Conservation (phyloP, 2,888 invertebrate species). For the Hirtodrosophila duncani region DNA sequence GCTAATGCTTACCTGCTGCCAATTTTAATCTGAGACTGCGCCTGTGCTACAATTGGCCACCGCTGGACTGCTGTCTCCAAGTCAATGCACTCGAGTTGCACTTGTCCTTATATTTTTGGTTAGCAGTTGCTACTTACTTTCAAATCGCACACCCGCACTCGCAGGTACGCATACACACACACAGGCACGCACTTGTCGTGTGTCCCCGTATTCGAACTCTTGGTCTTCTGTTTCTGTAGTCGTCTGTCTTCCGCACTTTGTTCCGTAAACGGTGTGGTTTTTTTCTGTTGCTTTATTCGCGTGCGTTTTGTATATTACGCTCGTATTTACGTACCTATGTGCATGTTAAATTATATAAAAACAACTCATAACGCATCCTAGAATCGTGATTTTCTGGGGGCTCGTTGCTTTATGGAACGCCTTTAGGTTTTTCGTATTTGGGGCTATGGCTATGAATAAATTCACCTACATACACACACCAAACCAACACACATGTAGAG, state of each 20-base stretch:
- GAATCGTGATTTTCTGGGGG: slow-evolving; percentile 21
- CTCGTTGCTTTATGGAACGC: neutral
- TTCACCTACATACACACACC: slow-evolving; percentile 35
- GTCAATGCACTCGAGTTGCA: slow-evolving; percentile 35
- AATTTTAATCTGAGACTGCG: too few relatives aligned
- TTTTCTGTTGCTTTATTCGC: slow-evolving; percentile 1
- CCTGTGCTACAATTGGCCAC: slow-evolving; percentile 22
- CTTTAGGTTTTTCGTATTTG: slow-evolving; percentile 6
- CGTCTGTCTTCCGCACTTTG: slow-evolving; percentile 35
- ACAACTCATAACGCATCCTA: slow-evolving; percentile 21
- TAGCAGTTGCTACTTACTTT: slow-evolving; percentile 63
- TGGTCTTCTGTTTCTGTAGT: slow-evolving; percentile 13
- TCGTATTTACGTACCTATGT: neutral
- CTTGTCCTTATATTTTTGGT: slow-evolving; percentile 55
- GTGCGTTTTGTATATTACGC: slow-evolving; percentile 11
- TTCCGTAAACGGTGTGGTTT: slow-evolving; percentile 17
- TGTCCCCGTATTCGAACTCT: too few relatives aligned
- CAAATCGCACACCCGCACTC: too few relatives aligned
- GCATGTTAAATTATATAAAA: slow-evolving; percentile 30
- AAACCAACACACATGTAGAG: slow-evolving; percentile 24
- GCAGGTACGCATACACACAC: slow-evolving; percentile 18
- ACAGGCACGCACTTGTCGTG: slow-evolving; percentile 19
- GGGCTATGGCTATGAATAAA: slow-evolving; percentile 45
- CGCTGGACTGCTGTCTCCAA: slow-evolving; percentile 17
- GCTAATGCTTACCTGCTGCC: slow-evolving; percentile 38